Conservation (phyloP, 2,888 invertebrate species). For the Kuschelorhynchus macadamiae region DNA sequence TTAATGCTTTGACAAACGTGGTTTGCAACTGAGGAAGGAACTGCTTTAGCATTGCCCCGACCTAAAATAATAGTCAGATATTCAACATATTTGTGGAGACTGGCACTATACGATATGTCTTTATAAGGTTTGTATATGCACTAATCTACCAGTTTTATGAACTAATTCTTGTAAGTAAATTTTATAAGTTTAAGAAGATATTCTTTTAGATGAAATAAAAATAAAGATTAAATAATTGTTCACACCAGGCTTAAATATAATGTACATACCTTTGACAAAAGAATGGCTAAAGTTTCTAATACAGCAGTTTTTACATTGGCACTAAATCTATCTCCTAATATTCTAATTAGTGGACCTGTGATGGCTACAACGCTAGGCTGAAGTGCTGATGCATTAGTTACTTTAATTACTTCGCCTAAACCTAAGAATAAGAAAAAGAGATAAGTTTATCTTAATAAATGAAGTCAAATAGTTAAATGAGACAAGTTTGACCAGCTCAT, state of each 20-base stretch:
- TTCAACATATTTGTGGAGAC: neutral
- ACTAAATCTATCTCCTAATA: conserved; percentile 95
- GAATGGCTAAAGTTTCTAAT: conserved; percentile 90
- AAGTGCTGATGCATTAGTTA: conserved; percentile 87
- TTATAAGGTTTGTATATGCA: too few species aligned
- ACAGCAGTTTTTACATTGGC: conserved; percentile 96
- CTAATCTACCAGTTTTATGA: too few species aligned
- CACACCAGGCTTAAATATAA: neutral
- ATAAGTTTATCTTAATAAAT: too few species aligned
- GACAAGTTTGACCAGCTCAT: too few species aligned
- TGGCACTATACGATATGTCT: too few species aligned
- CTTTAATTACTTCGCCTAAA: conserved; percentile 48
- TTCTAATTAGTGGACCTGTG: conserved; percentile 97
- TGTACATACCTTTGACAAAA: conserved; percentile 83
- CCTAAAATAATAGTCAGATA: conserved; percentile 70
- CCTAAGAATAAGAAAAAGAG: conserved; percentile 31
- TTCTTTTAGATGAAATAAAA: too few species aligned
- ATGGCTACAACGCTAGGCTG: conserved; percentile 97
- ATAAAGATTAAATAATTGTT: neutral
- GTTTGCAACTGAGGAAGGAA: conserved; percentile 99
- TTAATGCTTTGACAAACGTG: conserved; percentile 95
- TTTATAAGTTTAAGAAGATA: too few species aligned
- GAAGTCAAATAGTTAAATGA: too few species aligned
- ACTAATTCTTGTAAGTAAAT: too few species aligned
- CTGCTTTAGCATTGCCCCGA: conserved; percentile 95